Evolutionary conservation across 2,888 invertebrate genomes (phyloP).

Genomic region (Glyphotaelius pellucidus): DNA sequence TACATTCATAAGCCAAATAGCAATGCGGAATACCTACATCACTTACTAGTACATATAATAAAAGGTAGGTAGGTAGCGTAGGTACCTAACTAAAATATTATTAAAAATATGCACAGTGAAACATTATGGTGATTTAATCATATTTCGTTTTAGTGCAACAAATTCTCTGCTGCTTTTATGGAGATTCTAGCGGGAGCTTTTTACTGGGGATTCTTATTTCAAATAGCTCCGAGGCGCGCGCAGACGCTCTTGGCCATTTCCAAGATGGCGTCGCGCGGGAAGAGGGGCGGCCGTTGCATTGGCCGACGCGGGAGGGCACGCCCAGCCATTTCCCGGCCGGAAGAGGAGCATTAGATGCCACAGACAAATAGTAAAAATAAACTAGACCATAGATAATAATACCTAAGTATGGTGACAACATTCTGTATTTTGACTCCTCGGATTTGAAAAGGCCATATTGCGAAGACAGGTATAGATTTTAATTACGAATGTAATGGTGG

Average conservation of each 20-base stretch:
- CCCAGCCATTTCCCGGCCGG: constrained; percentile 59
- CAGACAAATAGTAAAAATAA: neutral
- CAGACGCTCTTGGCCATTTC: constrained; percentile 48
- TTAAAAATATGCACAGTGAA: no score
- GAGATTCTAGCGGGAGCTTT: neutral
- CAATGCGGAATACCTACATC: no score
- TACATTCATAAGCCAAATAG: no score
- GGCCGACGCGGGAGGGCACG: constrained; percentile 45
- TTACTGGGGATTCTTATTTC: constrained; percentile 22
- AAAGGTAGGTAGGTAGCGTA: no score
- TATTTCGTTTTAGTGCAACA: neutral
- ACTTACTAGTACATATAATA: no score
- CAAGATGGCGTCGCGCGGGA: constrained; percentile 61
- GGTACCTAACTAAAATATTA: neutral
- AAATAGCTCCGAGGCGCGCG: constrained; percentile 34
- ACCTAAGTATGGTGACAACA: neutral
- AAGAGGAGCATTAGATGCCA: constrained; percentile 2
- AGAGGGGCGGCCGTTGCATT: constrained; percentile 58
- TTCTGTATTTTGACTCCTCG: neutral
- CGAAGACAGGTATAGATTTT: neutral
- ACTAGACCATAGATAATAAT: constrained; percentile 10
- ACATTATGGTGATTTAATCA: neutral
- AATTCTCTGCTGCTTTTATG: neutral
- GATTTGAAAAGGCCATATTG: neutral
- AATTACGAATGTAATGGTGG: neutral